Evolutionary conservation across 2,113 vertebrate species (phyloP).

Genomic region (Archocentrus centrarchus): DNA sequence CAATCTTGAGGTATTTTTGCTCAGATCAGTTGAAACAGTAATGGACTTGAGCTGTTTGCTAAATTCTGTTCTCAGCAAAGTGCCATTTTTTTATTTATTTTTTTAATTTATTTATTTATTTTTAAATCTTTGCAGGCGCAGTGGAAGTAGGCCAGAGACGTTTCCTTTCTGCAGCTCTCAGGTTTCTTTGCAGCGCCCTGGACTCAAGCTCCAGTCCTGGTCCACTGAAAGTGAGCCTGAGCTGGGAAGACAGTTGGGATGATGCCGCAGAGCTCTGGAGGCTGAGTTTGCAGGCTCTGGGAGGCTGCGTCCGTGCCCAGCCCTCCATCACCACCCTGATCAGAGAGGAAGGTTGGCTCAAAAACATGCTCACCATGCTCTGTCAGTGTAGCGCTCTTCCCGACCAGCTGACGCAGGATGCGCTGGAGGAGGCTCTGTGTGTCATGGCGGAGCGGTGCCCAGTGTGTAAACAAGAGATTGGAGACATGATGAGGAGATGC

Average conservation of each 20-base stretch:
- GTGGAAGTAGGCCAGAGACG: constrained; percentile 61
- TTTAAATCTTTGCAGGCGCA: constrained; percentile 71
- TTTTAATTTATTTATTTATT: too few species aligned
- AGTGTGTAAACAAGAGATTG: constrained; percentile 79
- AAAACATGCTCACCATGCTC: constrained; percentile 76
- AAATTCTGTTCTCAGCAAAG: background rate
- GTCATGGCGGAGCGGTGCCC: constrained; percentile 84
- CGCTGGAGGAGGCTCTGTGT: constrained; percentile 88
- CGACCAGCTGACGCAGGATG: constrained; percentile 82
- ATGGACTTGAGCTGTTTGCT: too few species aligned
- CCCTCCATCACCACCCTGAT: constrained; percentile 80
- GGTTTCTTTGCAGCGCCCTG: constrained; percentile 85
- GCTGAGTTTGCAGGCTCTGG: constrained; percentile 90
- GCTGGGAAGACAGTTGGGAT: constrained; percentile 85
- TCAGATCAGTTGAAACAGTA: too few species aligned
- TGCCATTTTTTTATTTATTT: too few species aligned
- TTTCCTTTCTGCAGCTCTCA: constrained; percentile 85
- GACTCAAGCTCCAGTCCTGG: constrained; percentile 39
- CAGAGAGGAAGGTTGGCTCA: constrained; percentile 85
- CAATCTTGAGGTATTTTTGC: too few species aligned
- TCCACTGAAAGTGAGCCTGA: constrained; percentile 65
- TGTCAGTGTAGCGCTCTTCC: constrained; percentile 73
- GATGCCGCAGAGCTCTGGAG: constrained; percentile 90
- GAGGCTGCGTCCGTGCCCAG: constrained; percentile 80
- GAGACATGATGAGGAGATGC: constrained; percentile 68